Evolutionary conservation across 1,140 invertebrate species (phyloP), one percentile per base, ranked within the genome.

Genomic region (Dendrolimus punctatus): DNA sequence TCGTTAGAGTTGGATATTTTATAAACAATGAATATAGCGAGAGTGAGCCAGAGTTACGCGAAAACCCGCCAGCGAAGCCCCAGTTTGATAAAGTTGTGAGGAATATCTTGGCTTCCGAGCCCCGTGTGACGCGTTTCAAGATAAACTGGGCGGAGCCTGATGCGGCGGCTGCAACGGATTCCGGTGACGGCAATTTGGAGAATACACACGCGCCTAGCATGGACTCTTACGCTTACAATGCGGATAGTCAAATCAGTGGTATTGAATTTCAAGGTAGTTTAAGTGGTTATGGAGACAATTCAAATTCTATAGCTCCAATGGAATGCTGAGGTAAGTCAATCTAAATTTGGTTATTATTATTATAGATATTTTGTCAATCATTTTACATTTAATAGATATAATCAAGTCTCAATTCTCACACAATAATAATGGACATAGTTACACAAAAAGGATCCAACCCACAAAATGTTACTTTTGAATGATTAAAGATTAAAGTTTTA

Each of bases 1-100:
- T 99, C 80, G 96, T 99, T 4, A 87, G 98, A 58, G 96, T 99
- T 23, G 98, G 98, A 6, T 99, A 99, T 85, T 99, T 99, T 80
- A 98, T 99, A 46, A 99, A 99, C 73, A 99, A 99, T 79, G 98
- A 99, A 75, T 99, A 99, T 76, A 92, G 89, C 36, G 97, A 99
- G 76, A 92, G 89, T 36, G 97, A 98, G 71, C 92, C 93, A 5
- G 97, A 99, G 82, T 83, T 99, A 58, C 91, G 93, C 58, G 98
- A 99, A 84, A 99, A 98, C 85, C 97, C 97, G 37, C 98, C 98
- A 39, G 88, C 94, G 4, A 92, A 93, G 43, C 97, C 98, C 8
- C 91, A 95, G 50, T 98, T 98, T 87, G 95, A 98, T 66, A 98
- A 99, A 88, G 95, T 99, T 6, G 92, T 94, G 40, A 91, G 97